phyloP scores from a whole-genome alignment of 2,888 invertebrate genomes.

The Polydrusus pterygomalis region DNA sequence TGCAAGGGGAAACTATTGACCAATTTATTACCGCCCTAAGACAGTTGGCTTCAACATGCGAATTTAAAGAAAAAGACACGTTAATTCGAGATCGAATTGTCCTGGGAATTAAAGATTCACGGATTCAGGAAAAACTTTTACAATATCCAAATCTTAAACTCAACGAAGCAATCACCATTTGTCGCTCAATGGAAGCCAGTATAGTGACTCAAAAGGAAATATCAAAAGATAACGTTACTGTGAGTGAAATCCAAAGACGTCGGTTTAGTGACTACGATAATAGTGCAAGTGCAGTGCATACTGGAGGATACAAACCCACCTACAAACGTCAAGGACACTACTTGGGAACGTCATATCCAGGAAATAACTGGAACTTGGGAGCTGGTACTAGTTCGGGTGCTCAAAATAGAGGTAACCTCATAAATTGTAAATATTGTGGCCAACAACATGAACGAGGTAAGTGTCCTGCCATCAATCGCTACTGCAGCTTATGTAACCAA shows the following conservation, averaged over 20 bases:
- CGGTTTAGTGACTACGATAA: background rate
- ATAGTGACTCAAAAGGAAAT: constrained; percentile 34
- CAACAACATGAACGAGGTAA: constrained; percentile 22
- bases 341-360: background rate
- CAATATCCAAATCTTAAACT: constrained; percentile 40
- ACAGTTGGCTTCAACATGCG: constrained; percentile 50
- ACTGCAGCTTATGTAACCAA: constrained; percentile 9
- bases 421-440: constrained; percentile 14
- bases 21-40: constrained; percentile 53
- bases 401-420: constrained; percentile 17
- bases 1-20: constrained; percentile 49
- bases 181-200: constrained; percentile 45
- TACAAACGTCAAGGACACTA: background rate
- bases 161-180: constrained; percentile 44
- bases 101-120: constrained; percentile 36
- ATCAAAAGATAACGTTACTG: constrained; percentile 7
- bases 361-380: background rate
- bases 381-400: constrained; percentile 8
- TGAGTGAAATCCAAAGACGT: constrained; percentile 15
- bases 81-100: constrained; percentile 48
- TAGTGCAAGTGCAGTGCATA: background rate
- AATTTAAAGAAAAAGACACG: constrained; percentile 52
- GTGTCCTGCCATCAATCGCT: constrained; percentile 1
- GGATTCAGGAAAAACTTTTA: constrained; percentile 49
- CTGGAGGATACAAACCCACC: background rate